Percentiles rank a stretch among this genome's conserved stretches.
phyloP scores from a whole-genome alignment of 2,113 vertebrate genomes.

The Atherinomorus stipes region DNA sequence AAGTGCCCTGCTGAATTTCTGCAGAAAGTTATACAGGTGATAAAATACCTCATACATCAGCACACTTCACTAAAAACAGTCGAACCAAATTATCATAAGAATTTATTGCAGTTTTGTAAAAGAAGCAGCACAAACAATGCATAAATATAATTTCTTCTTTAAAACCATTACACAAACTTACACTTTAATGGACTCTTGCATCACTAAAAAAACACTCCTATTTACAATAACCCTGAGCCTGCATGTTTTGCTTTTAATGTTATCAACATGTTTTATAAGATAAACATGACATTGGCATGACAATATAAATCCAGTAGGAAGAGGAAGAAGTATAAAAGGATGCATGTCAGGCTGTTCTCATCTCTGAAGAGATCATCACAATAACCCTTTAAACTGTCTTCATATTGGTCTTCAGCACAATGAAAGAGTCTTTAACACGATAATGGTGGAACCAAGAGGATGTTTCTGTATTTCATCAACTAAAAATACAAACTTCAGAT shows the following conservation, averaged over 20 bases:
- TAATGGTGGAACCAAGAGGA: neutral
- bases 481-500: constrained; percentile 39
- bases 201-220: neutral
- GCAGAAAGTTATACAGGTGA: too few relatives aligned
- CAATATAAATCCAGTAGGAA: constrained; percentile 28
- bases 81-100: neutral
- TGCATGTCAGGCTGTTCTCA: constrained; percentile 1
- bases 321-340: constrained; percentile 11
- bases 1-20: neutral
- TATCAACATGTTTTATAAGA: neutral
- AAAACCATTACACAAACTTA: constrained; percentile 42
- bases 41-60: neutral
- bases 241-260: neutral
- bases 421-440: neutral
- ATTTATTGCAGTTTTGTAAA: neutral
- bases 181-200: constrained; percentile 29
- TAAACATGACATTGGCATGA: neutral
- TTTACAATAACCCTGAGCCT: constrained; percentile 31
- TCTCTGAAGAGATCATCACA: neutral
- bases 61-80: too few relatives aligned
- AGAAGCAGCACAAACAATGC: constrained; percentile 10
- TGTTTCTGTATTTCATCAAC: neutral
- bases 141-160: constrained; percentile 4
- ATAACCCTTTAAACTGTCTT: neutral
- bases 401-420: neutral